Evolutionary conservation across 2,888 invertebrate genomes (phyloP), one percentile per base, ranked within the genome.

Genomic region (Flexamia atlantica): DNA sequence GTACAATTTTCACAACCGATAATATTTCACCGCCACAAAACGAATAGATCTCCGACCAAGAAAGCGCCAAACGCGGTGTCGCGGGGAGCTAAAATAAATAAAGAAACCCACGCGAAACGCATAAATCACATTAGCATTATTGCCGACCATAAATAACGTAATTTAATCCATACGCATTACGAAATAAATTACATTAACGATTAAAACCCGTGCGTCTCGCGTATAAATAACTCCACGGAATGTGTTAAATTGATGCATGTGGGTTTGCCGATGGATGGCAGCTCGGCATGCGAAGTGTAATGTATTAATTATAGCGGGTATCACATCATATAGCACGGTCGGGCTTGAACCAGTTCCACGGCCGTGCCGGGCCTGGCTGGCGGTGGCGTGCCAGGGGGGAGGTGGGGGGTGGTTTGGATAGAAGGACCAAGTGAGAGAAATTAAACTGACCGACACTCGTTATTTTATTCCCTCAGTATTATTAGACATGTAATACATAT

Each of bases 161-260:
- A 50, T 76, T 76, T 76, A 76, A 76, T 76, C 76, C 76, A 28
- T 46, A 76, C 76, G 76, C 46, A 76, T 76, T 76, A 76, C 76
- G 40, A 76, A 46, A 76, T 76, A 76, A 76, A 72, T 72, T 40
- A 72, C 72, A 40, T 40, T 72, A 72, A 72, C 76, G 76, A 76
- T 76, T 76, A 76, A 76, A 42, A 76, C 25, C 42, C 76, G 76
- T 76, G 76, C 76, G 42, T 76, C 50, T 3, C n/a, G 25, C 17
- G 42, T 50, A 50, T 76, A 76, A 76, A 76, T 76, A 46, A 76
- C 42, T n/a, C 28, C 7, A 25, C 10, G 76, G 76, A 76, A 76
- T 76, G 76, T 76, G 76, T 76, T 76, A 46, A 46, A 76, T 76
- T 76, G 76, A 76, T 76, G 40, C 40, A 76, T 46, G 76, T 42